Evolutionary conservation across 2,113 vertebrate species (phyloP).

Genomic region (Mesembrinibis cayennensis): DNA sequence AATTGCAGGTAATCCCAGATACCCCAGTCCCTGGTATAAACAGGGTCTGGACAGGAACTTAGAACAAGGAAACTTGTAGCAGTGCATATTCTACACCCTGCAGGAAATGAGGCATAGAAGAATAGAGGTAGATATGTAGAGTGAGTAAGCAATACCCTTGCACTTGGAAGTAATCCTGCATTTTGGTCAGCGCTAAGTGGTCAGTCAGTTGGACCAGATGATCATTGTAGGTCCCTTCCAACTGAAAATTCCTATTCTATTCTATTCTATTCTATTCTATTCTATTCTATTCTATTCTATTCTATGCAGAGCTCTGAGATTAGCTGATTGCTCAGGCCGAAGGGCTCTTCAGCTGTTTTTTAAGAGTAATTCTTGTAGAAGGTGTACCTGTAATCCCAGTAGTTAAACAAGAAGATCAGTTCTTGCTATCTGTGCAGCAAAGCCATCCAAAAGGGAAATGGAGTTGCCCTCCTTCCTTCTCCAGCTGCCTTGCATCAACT

Average conservation of each 20-base stretch:
- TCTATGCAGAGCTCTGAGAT: background rate
- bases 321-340: background rate
- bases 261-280: no score
- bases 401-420: background rate
- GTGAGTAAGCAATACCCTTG: background rate
- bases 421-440: background rate
- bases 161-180: background rate
- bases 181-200: background rate
- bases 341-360: background rate
- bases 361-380: background rate
- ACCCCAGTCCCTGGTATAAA: background rate
- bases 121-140: background rate
- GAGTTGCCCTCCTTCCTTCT: background rate
- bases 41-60: background rate
- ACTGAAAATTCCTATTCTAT: background rate
- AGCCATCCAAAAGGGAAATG: background rate
- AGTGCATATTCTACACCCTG: background rate
- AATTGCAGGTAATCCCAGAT: background rate
- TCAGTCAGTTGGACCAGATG: background rate
- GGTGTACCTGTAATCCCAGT: background rate
- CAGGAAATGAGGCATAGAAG: background rate
- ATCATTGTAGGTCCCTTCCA: background rate
- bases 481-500: background rate
- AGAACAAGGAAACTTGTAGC: background rate
- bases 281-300: background rate